phyloP scores from a whole-genome alignment of 2,797 vertebrate species.

The Denticeps clupeoides region DNA sequence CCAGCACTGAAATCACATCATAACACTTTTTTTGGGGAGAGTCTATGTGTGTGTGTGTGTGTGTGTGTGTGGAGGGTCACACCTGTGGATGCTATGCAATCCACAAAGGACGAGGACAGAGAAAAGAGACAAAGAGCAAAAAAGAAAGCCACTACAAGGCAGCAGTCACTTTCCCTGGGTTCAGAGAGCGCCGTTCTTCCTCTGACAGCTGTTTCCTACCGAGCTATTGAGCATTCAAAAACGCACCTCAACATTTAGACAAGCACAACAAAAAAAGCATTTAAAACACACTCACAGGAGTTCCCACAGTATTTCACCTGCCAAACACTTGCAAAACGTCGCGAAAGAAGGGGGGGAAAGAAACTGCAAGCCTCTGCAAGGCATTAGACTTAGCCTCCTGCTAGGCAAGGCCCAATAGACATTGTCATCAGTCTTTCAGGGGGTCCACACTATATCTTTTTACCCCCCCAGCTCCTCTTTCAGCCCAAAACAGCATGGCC shows the following conservation, averaged over 20 bases:
- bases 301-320: constrained; percentile 45
- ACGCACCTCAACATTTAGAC: constrained; percentile 18
- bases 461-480: constrained; percentile 13
- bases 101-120: too few relatives aligned
- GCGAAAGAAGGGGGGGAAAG: not conserved
- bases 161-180: not conserved
- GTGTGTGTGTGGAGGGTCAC: too few relatives aligned
- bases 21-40: not conserved
- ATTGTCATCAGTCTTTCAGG: constrained; percentile 22
- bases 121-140: too few relatives aligned
- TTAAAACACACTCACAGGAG: constrained; percentile 14
- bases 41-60: not conserved
- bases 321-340: constrained; percentile 23
- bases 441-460: constrained; percentile 22
- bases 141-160: not conserved
- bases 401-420: constrained; percentile 24
- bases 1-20: too few relatives aligned
- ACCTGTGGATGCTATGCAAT: too few relatives aligned
- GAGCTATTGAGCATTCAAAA: constrained; percentile 18
- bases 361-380: constrained; percentile 14
- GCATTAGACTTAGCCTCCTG: constrained; percentile 28
- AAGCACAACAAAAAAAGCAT: constrained; percentile 16
- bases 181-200: not conserved
- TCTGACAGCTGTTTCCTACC: constrained; percentile 18
- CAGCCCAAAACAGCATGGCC: constrained; percentile 6